These are phyloP conservation scores for Apolygus lucorum DNA, from an alignment of 1,140 invertebrate genomes.

Conservation along the genomic window DNA sequence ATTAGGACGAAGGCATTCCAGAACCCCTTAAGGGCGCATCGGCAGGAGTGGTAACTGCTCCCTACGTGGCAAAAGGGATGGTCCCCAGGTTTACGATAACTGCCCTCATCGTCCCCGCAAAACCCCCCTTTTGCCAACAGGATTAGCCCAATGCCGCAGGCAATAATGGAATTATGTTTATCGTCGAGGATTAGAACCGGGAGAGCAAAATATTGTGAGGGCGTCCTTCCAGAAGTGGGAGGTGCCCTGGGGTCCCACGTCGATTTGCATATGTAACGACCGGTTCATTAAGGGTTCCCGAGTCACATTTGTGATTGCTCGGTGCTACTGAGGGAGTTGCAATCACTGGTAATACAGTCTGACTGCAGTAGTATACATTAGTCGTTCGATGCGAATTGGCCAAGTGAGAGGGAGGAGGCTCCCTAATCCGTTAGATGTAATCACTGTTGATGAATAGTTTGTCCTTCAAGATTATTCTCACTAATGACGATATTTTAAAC, in stretches of 20 bases:
- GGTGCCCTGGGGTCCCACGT: too few species aligned
- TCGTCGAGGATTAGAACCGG: neutral
- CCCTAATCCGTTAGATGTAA: too few species aligned
- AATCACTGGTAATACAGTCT: neutral
- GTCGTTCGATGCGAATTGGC: too few species aligned
- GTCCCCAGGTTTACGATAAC: neutral
- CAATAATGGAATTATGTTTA: neutral
- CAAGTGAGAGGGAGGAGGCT: too few species aligned
- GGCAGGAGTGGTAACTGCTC: neutral
- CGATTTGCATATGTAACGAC: neutral
- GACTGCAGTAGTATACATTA: too few species aligned
- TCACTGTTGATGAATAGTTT: too few species aligned
- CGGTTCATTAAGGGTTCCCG: neutral
- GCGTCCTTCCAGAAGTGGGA: neutral
- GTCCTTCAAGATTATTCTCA: too few species aligned
- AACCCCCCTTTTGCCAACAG: neutral
- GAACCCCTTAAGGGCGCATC: neutral
- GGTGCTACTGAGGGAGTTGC: neutral
- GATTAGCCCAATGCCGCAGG: neutral
- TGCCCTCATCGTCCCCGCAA: neutral
- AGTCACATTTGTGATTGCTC: neutral
- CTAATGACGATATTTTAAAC: too few species aligned
- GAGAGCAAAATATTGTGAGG: neutral
- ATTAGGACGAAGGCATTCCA: neutral
- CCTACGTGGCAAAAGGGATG: too few species aligned